phyloP scores from a whole-genome alignment of 2,113 vertebrate genomes.

The Gallinago media region DNA sequence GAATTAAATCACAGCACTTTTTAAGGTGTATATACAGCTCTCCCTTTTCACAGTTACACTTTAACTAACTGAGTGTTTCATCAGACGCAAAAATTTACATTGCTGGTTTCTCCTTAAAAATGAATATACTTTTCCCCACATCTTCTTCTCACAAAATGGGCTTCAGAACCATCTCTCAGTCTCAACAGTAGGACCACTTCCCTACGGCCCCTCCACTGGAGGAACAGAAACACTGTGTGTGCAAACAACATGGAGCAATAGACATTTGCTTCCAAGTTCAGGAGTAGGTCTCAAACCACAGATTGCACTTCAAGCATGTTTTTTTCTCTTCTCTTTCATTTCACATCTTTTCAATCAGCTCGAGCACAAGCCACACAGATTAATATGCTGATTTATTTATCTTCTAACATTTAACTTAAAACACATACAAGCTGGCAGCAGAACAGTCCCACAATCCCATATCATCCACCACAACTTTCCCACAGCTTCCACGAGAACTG shows the following conservation, averaged over 20 bases:
- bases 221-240: background rate
- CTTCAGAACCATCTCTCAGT: background rate
- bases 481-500: background rate
- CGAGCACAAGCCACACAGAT: constrained; percentile 4
- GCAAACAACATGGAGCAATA: background rate
- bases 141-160: background rate
- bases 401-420: constrained; percentile 10
- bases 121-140: fast-evolving
- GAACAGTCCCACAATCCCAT: background rate
- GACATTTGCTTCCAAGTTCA: background rate
- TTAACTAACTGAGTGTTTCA: background rate
- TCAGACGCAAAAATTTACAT: background rate
- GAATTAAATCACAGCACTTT: background rate
- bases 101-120: background rate
- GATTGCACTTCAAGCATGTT: background rate
- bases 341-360: constrained; percentile 20
- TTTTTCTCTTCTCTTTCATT: constrained; percentile 20
- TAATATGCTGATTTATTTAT: constrained; percentile 45
- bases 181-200: background rate
- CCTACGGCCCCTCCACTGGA: background rate
- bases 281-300: background rate
- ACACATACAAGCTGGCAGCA: constrained; percentile 32
- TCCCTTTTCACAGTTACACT: background rate
- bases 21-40: background rate
- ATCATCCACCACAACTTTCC: constrained; percentile 4